Evolutionary conservation across 2,113 vertebrate species (phyloP).

Genomic region (human (Homo sapiens)): DNA sequence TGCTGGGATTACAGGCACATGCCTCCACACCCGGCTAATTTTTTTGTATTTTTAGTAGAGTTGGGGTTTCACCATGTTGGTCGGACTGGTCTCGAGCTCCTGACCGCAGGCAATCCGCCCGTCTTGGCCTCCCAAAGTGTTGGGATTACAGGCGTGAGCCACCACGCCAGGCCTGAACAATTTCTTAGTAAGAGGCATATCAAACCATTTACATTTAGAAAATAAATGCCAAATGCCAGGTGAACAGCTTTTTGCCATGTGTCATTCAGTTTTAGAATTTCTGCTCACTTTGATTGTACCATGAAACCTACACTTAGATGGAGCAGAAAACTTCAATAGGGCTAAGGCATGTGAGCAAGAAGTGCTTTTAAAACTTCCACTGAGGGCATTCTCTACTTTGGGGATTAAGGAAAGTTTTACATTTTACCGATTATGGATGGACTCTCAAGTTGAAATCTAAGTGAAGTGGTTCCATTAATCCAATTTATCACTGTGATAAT

Average conservation of each 20-base stretch:
- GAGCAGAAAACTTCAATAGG: not conserved
- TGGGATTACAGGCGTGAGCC: too few species aligned
- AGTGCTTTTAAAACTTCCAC: not conserved
- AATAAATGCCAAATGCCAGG: not conserved
- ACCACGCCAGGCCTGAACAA: not conserved
- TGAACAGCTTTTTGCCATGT: not conserved
- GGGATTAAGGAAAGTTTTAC: not conserved
- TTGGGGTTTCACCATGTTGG: too few species aligned
- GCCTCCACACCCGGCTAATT: too few species aligned
- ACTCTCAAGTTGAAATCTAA: not conserved
- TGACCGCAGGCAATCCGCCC: too few species aligned
- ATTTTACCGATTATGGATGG: not conserved
- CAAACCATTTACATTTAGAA: not conserved
- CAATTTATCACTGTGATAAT: not conserved
- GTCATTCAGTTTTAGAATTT: slow-evolving; percentile 11
- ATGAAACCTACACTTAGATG: not conserved
- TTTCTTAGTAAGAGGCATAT: not conserved
- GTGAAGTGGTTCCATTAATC: not conserved
- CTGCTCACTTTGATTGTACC: not conserved
- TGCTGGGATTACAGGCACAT: too few species aligned
- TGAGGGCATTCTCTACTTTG: not conserved
- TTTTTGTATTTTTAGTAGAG: too few species aligned
- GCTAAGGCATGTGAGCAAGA: not conserved
- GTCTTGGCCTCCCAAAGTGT: too few species aligned
- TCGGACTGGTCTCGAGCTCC: too few species aligned